These are phyloP conservation scores for Proterorhinus semilunaris DNA, from an alignment of 2,113 vertebrate species.

Conservation along the genomic window DNA sequence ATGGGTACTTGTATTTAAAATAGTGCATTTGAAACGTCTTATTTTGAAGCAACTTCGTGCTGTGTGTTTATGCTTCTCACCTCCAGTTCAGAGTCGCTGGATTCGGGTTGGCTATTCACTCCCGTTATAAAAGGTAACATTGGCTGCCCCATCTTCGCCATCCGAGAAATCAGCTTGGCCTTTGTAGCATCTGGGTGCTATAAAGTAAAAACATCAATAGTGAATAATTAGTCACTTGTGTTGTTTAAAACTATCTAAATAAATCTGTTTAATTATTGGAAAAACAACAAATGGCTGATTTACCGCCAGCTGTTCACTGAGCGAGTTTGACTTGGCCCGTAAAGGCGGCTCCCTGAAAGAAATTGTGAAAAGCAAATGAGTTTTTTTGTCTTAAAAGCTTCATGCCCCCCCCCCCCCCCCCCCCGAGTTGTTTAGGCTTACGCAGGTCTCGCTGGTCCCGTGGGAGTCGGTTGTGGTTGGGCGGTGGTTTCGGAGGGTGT, in stretches of 20 bases:
- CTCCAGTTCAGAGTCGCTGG: constrained; percentile 92
- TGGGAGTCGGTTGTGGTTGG: constrained; percentile 59
- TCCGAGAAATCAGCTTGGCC: constrained; percentile 95
- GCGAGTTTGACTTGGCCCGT: constrained; percentile 87
- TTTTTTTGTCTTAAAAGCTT: neutral
- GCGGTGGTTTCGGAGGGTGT: constrained; percentile 69
- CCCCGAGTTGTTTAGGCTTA: constrained; percentile 48
- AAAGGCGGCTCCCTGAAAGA: constrained; percentile 81
- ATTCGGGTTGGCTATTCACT: constrained; percentile 83
- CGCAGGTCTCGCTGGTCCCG: constrained; percentile 81
- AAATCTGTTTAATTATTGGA: too few relatives aligned
- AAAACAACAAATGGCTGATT: constrained; percentile 32
- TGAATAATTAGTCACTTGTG: too few relatives aligned
- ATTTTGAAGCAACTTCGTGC: too few relatives aligned
- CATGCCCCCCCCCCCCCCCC: too few relatives aligned
- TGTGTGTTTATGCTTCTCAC: constrained; percentile 67
- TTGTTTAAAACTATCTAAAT: too few relatives aligned
- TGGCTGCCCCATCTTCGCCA: constrained; percentile 98
- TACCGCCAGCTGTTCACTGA: constrained; percentile 88
- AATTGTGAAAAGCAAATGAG: neutral
- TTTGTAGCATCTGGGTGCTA: constrained; percentile 92
- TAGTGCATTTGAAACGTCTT: too few relatives aligned
- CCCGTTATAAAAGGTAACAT: constrained; percentile 90
- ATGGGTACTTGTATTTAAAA: too few relatives aligned
- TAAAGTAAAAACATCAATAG: neutral